Evolutionary conservation across 2,888 invertebrate species (phyloP), one percentile per base, ranked within the genome.

Genomic region (Belgica antarctica): DNA sequence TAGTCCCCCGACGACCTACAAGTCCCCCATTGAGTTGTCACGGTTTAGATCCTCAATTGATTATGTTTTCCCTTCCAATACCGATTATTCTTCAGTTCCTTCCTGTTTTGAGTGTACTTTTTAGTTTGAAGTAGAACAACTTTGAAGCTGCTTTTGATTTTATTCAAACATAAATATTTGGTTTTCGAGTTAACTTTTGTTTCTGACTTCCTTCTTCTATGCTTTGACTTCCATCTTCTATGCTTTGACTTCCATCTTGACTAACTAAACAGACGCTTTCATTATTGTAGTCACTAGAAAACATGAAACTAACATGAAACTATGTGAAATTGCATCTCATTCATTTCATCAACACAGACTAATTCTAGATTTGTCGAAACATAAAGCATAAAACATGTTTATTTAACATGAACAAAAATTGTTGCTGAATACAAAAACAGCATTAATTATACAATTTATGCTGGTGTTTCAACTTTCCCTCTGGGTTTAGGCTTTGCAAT

Each of bases 301-400:
- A 52, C 24, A 52, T 19, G 8, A 34, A 52, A 52, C 36, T n/a
- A 62, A 71, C 34, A 68, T 71, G 31, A 71, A 65, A 71, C 68
- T 46, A 70, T 25, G 28, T 62, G 46, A 62, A 62, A 62, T 41
- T 41, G 62, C 34, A 62, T 34, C 22, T 28, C 27, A 59, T 31
- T 41, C 41, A 41, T 41, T 2, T n/a, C 41, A 22, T 22, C 31
- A 34, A 57, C 10, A 69, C 52, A 1, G 15, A 52, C 52, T 41
- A 41, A 41, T 41, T 41, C 41, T 41, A 5, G 4, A 10, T 41
- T 12, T 41, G 41, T 41, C 3, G 41, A 41, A 41, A 41, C 41
- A 10, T 41, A 41, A 52, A 52, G 8, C 19, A 52, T 24, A 34
- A 8, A 52, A 52, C 22, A 52, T 24, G 24, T 52, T 52, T 52